phyloP scores from a whole-genome alignment of 2,113 vertebrate species.

The Gadus chalcogrammus region DNA sequence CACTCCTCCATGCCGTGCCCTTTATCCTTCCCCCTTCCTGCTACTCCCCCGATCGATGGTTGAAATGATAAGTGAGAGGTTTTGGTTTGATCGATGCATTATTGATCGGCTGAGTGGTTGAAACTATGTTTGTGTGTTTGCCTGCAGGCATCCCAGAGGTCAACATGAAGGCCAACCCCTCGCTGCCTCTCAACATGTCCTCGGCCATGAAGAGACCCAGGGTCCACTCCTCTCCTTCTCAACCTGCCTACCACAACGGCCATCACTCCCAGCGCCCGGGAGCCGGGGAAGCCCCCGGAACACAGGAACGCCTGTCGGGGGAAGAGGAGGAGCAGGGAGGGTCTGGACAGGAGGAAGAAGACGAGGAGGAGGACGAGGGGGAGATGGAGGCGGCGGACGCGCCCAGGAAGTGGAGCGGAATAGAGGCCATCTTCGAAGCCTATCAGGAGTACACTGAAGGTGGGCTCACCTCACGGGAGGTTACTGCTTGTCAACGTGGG shows the following conservation, averaged over 20 bases:
- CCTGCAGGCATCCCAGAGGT: constrained; percentile 18
- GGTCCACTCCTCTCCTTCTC: constrained; percentile 23
- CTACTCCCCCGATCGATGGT: background rate
- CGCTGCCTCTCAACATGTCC: constrained; percentile 34
- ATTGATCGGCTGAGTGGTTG: too few species aligned
- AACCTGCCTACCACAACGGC: constrained; percentile 70
- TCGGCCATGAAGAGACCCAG: constrained; percentile 44
- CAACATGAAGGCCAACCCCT: constrained; percentile 31
- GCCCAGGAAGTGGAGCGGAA: constrained; percentile 87
- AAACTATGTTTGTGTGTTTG: constrained; percentile 1
- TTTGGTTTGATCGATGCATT: background rate
- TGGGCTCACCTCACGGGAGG: constrained; percentile 47
- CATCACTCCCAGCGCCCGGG: constrained; percentile 66
- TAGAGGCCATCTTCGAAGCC: constrained; percentile 91
- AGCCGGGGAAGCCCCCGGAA: constrained; percentile 38
- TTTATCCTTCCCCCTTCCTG: too few species aligned
- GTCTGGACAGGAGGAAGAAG: constrained; percentile 57
- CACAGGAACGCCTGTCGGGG: constrained; percentile 39
- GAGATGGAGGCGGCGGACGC: constrained; percentile 71
- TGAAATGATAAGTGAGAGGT: constrained; percentile 4
- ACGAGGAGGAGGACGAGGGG: constrained; percentile 42
- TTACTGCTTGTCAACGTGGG: background rate
- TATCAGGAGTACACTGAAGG: constrained; percentile 95
- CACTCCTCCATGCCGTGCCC: background rate
- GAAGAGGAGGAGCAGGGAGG: constrained; percentile 56